A percentile compares a stretch with the other conserved stretches of the same genome.
phyloP scores from a whole-genome alignment of 2,113 vertebrate genomes.

The Phycodurus eques region DNA sequence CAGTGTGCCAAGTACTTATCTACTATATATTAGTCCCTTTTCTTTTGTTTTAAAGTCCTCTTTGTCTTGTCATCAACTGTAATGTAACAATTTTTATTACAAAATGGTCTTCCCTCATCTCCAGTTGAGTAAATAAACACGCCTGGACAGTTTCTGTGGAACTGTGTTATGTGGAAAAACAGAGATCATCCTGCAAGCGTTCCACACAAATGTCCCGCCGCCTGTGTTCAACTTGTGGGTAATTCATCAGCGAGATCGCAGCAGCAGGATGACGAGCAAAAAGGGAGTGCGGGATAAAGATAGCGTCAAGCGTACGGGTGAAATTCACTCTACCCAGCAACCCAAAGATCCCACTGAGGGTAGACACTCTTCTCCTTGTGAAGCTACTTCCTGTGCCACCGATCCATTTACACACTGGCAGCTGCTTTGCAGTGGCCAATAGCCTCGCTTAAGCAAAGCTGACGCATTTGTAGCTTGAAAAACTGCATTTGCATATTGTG shows the following conservation, averaged over 20 bases:
- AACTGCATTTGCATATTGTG: not conserved
- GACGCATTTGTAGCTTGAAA: not conserved
- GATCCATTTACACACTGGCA: conserved; percentile 7
- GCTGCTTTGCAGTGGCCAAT: not conserved
- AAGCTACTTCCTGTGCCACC: conserved; percentile 1
- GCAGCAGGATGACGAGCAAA: conserved; percentile 19
- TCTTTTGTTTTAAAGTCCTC: not conserved
- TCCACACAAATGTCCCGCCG: conserved; percentile 15
- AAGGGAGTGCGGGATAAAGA: conserved; percentile 47
- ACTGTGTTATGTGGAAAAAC: not conserved
- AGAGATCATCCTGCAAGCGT: conserved; percentile 11
- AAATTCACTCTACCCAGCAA: conserved; percentile 53
- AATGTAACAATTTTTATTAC: not conserved
- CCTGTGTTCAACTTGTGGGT: conserved; percentile 40
- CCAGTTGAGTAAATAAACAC: too few species aligned
- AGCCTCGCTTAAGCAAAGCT: not conserved
- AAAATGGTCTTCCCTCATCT: too few species aligned
- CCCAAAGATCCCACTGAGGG: conserved; percentile 22
- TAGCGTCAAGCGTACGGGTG: conserved; percentile 23
- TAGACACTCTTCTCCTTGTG: not conserved
- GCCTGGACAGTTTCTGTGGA: too few species aligned
- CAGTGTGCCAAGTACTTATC: too few species aligned
- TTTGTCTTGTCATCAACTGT: too few species aligned
- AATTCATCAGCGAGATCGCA: conserved; percentile 48
- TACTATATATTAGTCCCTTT: not conserved